These are phyloP conservation scores for Dioctria linearis DNA, from an alignment of 2,888 invertebrate genomes.

Conservation along the genomic window DNA sequence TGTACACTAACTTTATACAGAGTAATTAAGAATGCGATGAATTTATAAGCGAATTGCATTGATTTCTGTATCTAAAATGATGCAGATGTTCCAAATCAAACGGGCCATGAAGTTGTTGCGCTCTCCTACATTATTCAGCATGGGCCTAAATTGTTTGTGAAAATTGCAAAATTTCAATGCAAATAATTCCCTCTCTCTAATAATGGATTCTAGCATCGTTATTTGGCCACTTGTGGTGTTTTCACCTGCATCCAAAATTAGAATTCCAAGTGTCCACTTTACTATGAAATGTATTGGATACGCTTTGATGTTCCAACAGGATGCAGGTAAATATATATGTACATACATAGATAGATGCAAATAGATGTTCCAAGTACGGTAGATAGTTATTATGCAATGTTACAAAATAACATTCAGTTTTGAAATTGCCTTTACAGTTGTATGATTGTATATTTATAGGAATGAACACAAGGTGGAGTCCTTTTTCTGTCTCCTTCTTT, in stretches of 20 bases:
- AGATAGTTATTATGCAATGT: no score
- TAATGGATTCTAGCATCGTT: slow-evolving; percentile 17
- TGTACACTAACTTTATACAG: no score
- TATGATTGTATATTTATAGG: neutral
- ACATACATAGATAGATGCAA: no score
- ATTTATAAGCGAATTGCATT: slow-evolving; percentile 8
- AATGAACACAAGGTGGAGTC: neutral
- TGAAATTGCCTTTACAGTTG: slow-evolving; percentile 10
- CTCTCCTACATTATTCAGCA: slow-evolving; percentile 1
- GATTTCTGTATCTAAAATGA: neutral
- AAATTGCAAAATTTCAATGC: slow-evolving; percentile 24
- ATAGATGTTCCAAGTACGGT: no score
- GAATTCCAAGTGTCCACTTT: neutral
- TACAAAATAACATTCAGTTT: slow-evolving; percentile 8
- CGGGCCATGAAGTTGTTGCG: neutral
- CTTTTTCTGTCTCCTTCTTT: neutral
- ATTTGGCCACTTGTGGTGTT: slow-evolving; percentile 18
- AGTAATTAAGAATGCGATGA: slow-evolving; percentile 28
- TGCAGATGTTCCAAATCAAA: slow-evolving; percentile 19
- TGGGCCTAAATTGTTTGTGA: slow-evolving; percentile 15
- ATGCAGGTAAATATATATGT: neutral
- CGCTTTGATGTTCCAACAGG: neutral
- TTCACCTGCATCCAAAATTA: slow-evolving; percentile 15
- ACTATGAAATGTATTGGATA: slow-evolving; percentile 16
- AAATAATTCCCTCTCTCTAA: slow-evolving; percentile 21